Base-by-base conservation (phyloP, 2,113 vertebrate genomes). In the Siniperca chuatsi region DNA sequence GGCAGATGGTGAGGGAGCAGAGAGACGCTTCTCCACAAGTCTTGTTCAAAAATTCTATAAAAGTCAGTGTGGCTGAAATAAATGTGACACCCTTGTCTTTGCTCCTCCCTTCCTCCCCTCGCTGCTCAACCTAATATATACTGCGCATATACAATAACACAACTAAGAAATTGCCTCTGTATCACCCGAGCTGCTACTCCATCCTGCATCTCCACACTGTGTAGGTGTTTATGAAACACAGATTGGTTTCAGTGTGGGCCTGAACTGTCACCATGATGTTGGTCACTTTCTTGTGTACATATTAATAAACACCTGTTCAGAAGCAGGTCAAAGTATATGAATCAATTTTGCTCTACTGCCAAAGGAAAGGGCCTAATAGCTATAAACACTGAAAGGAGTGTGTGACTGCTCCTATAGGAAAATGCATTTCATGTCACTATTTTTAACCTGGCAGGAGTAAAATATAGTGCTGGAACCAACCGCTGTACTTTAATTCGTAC, bases 1-100 rank as follows among this genome's bases (percentile, higher is more conserved):
- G 52, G 52, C 60, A 77, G 79, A 77, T 73, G 66, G 71, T 15
- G 58, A 62, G 74, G 65, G 70, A 67, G 29, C 55, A 40, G 11
- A 64, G 61, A 50, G 11, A 21, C 25, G 4, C 33, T 72, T 16
- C 20, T 52, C n/a, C 25, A 0, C 0, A 66, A 15, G 25, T 16
- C 40, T 58, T 18, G 8, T 35, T 75, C 25, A 35, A 35, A 52
- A 42, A 8, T 2, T 40, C 50, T 50, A 1, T 55, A 58, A 37
- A 21, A 35, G 64, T 58, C 12, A 7, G 9, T 18, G 21, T 25
- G 35, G 25, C 4, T 64, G 10, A 10, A 61, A 61, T 18, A 46
- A 23, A 64, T 33, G 3, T 46, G 46, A n/a, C n/a, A 20, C 10
- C 58, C 11, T 7, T 46, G 18, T 9, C 46, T 62, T 23, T 18